Base-by-base conservation (phyloP, 2,888 invertebrate genomes). In the Ditula angustiorana region DNA sequence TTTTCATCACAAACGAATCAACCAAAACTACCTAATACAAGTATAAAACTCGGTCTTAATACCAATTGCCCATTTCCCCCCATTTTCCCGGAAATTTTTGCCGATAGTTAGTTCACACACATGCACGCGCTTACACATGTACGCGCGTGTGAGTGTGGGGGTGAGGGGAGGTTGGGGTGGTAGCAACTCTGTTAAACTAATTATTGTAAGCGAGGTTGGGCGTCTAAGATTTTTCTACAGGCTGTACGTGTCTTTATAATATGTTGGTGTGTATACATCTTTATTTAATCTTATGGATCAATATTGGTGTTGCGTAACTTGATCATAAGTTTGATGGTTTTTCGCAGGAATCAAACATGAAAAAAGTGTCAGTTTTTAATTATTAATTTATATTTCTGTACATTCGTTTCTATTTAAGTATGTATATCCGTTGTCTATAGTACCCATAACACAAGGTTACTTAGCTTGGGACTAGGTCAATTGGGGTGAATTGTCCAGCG, bases 221-320 rank as follows among this genome's bases (percentile, higher is more conserved):
- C 70, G 70, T 72, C 78, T 76, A 83, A 82, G 84, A 83, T 83
- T 83, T 83, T 83, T 83, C 84, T 83, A 79, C 83, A 75, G 71
- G 73, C 71, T 68, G 67, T 71, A 74, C 72, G 70, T 76, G 70
- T 72, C 69, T 67, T 69, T 75, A 78, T 76, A 64, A 64, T 64
- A 64, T 59, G 58, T 55, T 26, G 37, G n/a, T 19, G 59, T 50
- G 11, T 62, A 62, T 56, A 35, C 35, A 41, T 52, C 61, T 63
- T 57, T 50, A 44, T 63, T 63, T 58, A 63, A 63, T 64, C 59
- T 52, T 28, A 41, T 37, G 50, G 63, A 52, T 63, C 63, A 13
- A 63, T 63, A 52, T 53, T 35, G 49, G 11, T 28, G 59, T 11
- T 16, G 26, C n/a, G 49, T 59, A 26, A 35, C 24, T 35, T 46